phyloP scores from a whole-genome alignment of 2,888 invertebrate genomes.

The Agonopterix arenella region DNA sequence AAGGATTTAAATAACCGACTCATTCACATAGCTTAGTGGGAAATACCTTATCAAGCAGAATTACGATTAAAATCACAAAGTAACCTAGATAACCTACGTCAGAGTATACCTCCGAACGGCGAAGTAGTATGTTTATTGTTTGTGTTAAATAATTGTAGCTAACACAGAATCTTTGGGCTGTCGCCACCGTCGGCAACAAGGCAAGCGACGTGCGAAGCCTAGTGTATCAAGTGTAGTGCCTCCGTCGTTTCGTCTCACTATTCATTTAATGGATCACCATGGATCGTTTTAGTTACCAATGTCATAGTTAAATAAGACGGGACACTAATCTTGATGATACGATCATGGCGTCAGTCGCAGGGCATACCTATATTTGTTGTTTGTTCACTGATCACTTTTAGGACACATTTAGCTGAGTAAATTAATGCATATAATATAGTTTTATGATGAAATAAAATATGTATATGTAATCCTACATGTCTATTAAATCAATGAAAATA shows the following conservation, averaged over 20 bases:
- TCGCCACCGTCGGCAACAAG: not conserved
- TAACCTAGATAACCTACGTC: no score
- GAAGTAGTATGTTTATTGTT: constrained; percentile 27
- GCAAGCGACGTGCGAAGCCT: not conserved
- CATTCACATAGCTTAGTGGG: no score
- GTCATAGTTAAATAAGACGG: not conserved
- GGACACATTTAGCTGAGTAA: constrained; percentile 68
- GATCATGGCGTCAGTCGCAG: not conserved
- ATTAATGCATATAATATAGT: constrained; percentile 72
- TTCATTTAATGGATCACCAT: not conserved
- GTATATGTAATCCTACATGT: constrained; percentile 77
- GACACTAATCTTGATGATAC: not conserved
- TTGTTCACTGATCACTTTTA: constrained; percentile 68
- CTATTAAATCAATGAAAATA: constrained; percentile 76
- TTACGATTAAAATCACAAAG: no score
- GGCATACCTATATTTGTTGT: constrained; percentile 46
- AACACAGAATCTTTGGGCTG: constrained; percentile 27
- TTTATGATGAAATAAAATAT: constrained; percentile 73
- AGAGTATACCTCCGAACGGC: not conserved
- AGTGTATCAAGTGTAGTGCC: no score
- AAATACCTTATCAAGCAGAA: no score
- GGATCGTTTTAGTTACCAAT: not conserved
- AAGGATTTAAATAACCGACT: no score
- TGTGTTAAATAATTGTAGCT: constrained; percentile 51
- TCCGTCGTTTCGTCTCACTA: no score